Base-by-base conservation (phyloP, 2,888 invertebrate genomes). In the Ariolimax columbianus region DNA sequence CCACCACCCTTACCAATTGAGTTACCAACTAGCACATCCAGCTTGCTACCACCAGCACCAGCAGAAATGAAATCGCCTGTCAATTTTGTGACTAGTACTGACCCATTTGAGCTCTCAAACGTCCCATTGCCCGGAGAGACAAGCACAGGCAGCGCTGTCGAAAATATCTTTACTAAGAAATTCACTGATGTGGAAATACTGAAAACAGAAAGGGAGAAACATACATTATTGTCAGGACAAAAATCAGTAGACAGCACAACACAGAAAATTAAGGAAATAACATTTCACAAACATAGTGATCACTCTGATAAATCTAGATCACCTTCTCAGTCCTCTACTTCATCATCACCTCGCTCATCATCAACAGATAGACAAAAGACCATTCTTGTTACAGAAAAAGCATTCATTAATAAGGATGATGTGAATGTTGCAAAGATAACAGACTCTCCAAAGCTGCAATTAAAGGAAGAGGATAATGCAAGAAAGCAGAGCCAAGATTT, bases 111-210 rank as follows among this genome's bases (percentile, higher is more conserved):
- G 68, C 78, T 83, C 51, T 68, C 78, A 1, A 55, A 55, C 51
- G 83, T 83, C 17, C 83, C 83, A 33, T 55, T 83, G 40, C 83
- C 83, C 9, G 75, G 66, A 55, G 83, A 83, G 11, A 47, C 26
- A 47, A 66, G 66, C 33, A 0, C 47, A 6, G 23, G 9, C 30
- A 36, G n/a, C 3, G 23, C 30, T n/a, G n/a, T 9, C 6, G 55
- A 72, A 36, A 70, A 19, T 9, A 7, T 19, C 19, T 9, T 43
- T n/a, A 47, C 6, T 9, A 68, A 33, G 26, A 23, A 51, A 40
- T 9, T 55, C 19, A 14, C 55, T 55, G 55, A 55, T 11, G 23
- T 55, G 14, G 2, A 55, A 55, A 23, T 23, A 55, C 19, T 55
- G 55, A 55, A 55, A 55, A 55, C 55, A 17, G 55, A 55, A 55